These are phyloP conservation scores for Danionella cerebrum DNA, from an alignment of 2,113 vertebrate species.

Conservation along the genomic window DNA sequence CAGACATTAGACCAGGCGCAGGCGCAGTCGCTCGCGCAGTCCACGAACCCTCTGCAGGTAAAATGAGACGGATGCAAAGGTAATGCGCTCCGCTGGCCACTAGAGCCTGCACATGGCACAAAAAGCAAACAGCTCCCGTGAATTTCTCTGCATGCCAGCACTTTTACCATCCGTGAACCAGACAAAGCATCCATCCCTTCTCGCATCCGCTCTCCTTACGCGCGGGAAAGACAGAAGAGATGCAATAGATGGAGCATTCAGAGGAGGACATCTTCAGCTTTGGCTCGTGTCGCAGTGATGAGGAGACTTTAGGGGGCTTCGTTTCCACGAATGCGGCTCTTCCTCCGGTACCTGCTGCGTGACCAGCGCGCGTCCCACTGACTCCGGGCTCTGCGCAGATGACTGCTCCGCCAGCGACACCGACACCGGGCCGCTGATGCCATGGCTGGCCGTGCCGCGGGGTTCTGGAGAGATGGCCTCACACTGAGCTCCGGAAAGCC, in stretches of 20 bases:
- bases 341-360: conserved; percentile 48
- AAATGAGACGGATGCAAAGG: background rate
- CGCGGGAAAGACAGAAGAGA: background rate
- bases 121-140: no score
- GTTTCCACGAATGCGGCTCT: conserved; percentile 45
- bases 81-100: background rate
- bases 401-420: conserved; percentile 61
- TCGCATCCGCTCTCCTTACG: background rate
- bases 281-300: conserved; percentile 53
- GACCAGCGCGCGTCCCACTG: conserved; percentile 38
- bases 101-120: conserved; percentile 5
- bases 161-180: background rate
- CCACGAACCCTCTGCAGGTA: no score
- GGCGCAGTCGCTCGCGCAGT: no score
- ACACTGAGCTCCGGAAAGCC: conserved; percentile 37
- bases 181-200: background rate
- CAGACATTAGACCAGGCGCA: no score
- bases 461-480: conserved; percentile 43
- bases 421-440: conserved; percentile 56
- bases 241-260: background rate
- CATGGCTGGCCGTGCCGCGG: conserved; percentile 66
- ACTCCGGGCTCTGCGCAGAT: conserved; percentile 56
- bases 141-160: background rate
- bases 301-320: conserved; percentile 49
- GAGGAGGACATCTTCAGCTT: conserved; percentile 10